Base-by-base conservation (phyloP, 2,888 invertebrate genomes). In the Brachypalpus laphriformis region DNA sequence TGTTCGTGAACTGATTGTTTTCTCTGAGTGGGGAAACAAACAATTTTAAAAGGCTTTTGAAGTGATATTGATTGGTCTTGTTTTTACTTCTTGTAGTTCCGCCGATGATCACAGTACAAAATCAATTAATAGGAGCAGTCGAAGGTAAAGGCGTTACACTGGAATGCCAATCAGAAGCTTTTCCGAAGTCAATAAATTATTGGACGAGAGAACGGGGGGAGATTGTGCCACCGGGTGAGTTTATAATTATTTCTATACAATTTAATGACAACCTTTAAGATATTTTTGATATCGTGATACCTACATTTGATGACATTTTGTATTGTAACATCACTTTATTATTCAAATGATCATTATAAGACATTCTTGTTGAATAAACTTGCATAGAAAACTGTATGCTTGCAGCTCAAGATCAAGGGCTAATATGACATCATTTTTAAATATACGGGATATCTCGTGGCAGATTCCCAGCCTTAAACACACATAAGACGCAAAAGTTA, bases 101-200 rank as follows among this genome's bases (percentile, higher is more conserved):
- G 3, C 97, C 97, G 9, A 96, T 96, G 94, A 96, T 97, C 86
- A 95, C 94, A 89, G 96, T 97, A 89, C 95, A 95, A 89, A 96
- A 97, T 92, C 97, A 97, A 91, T 92, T 97, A 87, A 96, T 97
- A 11, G 97, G 97, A 0, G 96, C 96, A 0, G 94, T 95, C 18
- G 93, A 95, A 75, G 96, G 96, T 14, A 95, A 96, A 74, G 94
- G 95, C 87, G 93, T 97, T 80, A 94, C 95, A 2, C 92, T 97
- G 86, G 96, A 97, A 90, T 97, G 97, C 89, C 94, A 95, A 89
- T 96, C 96, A 0, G 97, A 97, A 89, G 97, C 97, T 0, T 96
- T 94, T 91, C 97, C 97, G 2, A 96, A 96, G 90, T 96, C 97
- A 31, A 96, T 97, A 88, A 97, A 96, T 92, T 97, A 97, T 91